Conservation (phyloP, 2,888 invertebrate genomes). For the Caenorhabditis japonica region DNA sequence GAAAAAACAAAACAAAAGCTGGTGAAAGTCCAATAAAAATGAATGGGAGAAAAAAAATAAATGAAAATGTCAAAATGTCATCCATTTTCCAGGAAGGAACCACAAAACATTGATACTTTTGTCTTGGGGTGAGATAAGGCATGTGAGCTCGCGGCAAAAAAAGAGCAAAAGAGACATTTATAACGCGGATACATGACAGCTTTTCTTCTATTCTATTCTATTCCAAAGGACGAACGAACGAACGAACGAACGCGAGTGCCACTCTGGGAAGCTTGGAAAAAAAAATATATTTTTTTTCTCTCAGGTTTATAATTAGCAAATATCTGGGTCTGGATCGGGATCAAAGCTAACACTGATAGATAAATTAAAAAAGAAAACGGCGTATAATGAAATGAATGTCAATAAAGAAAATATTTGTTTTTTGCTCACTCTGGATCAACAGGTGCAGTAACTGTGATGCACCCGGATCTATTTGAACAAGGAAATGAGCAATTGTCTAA, state of each 20-base stretch:
- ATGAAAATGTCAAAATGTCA: slow-evolving; percentile 31
- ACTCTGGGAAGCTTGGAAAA: too few relatives aligned
- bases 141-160: slow-evolving; percentile 7
- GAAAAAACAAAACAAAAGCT: too few relatives aligned
- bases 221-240: slow-evolving; percentile 22
- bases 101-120: slow-evolving; percentile 47
- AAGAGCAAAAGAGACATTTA: slow-evolving; percentile 36
- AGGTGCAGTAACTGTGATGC: slow-evolving; percentile 17
- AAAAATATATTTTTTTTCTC: slow-evolving; percentile 10
- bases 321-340: too few relatives aligned
- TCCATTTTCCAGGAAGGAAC: slow-evolving; percentile 32
- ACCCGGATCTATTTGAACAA: slow-evolving; percentile 40
- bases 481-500: slow-evolving; percentile 42
- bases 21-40: too few relatives aligned
- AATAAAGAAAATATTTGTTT: slow-evolving; percentile 47
- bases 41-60: background rate
- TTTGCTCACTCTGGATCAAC: slow-evolving; percentile 24
- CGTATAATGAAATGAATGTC: slow-evolving; percentile 42
- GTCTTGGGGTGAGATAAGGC: slow-evolving; percentile 38
- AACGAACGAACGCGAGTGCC: too few relatives aligned
- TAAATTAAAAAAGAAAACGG: slow-evolving; percentile 9
- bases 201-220: too few relatives aligned
- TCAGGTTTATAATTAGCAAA: background rate
- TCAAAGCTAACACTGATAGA: too few relatives aligned
- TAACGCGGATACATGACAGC: slow-evolving; percentile 40